A percentile compares a stretch with the other conserved stretches of the same genome.
Conservation (phyloP, 30 jellyfish, hydroid and myxozoan species). For the Chrysaora quinquecirrha region DNA sequence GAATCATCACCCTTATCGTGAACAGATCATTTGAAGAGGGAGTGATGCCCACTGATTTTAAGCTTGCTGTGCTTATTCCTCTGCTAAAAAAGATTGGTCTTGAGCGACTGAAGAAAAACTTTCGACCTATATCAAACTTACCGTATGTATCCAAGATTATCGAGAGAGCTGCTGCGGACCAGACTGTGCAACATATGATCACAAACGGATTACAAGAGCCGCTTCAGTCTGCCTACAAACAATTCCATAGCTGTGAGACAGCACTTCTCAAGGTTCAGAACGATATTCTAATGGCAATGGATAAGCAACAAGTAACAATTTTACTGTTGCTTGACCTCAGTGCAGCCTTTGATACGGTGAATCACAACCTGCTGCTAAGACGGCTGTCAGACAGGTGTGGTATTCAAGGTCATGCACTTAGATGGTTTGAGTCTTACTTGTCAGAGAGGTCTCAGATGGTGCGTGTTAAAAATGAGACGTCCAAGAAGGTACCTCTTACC, state of each 20-base stretch:
- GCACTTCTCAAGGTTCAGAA: constrained; percentile 34
- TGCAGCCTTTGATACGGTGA: constrained; percentile 18
- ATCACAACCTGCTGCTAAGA: constrained; percentile 2
- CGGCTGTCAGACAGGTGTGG: constrained; percentile 28
- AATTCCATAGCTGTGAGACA: constrained; percentile 16
- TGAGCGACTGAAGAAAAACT: too few relatives aligned
- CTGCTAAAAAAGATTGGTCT: too few relatives aligned
- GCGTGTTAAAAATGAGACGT: constrained; percentile 26
- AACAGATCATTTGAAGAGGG: constrained; percentile 46
- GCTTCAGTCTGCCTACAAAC: constrained; percentile 37
- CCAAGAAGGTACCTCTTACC: constrained; percentile 46
- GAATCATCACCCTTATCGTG: constrained; percentile 52
- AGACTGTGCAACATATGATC: constrained; percentile 7
- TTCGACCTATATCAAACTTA: constrained; percentile 20
- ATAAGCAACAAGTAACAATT: constrained; percentile 18
- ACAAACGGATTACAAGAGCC: constrained; percentile 26
- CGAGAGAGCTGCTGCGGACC: constrained; percentile 4
- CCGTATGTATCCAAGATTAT: constrained; percentile 2
- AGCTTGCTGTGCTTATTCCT: too few relatives aligned
- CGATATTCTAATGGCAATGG: constrained; percentile 48
- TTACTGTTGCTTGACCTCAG: constrained; percentile 23
- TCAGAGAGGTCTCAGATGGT: constrained; percentile 32
- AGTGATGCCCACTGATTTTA: too few relatives aligned
- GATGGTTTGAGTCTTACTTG: constrained; percentile 35
- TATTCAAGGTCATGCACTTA: constrained; percentile 22